phyloP scores from a whole-genome alignment of 2,797 vertebrate species.

The Notoglanidium macrostoma region DNA sequence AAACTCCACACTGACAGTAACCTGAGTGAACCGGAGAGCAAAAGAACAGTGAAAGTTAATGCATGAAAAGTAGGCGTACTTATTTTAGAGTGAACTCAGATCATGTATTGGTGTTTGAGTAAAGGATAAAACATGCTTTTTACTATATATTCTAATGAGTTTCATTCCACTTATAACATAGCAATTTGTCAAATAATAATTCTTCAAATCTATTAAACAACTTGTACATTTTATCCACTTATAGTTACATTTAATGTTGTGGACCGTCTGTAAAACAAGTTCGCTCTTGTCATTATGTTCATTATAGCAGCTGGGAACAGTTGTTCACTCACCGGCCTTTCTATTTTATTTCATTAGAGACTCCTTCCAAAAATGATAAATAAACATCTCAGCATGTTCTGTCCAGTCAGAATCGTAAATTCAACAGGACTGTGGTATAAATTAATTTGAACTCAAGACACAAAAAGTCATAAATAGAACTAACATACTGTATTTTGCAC shows the following conservation, averaged over 20 bases:
- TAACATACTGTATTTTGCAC: neutral
- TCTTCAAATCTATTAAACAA: neutral
- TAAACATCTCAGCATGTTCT: neutral
- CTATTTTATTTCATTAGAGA: neutral
- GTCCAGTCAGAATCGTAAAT: neutral
- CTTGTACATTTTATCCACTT: neutral
- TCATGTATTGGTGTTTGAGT: neutral
- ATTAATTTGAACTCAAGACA: neutral
- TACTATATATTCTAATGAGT: neutral
- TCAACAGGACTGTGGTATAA: neutral
- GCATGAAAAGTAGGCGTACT: neutral
- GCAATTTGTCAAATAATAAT: neutral
- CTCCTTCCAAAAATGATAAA: neutral
- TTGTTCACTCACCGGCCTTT: neutral
- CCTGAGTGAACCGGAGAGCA: neutral
- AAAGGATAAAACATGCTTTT: neutral
- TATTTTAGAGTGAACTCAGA: neutral
- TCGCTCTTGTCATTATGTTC: neutral
- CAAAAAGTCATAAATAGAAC: neutral
- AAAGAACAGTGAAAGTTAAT: neutral
- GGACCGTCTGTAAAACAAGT: neutral
- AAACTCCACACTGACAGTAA: neutral
- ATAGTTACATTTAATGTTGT: neutral
- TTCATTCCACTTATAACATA: neutral
- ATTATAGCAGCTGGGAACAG: neutral